Percentiles rank a stretch among this genome's conserved stretches.
These are phyloP conservation scores for Dicyrtomina minuta DNA, from an alignment of 2,888 invertebrate genomes.

Conservation along the genomic window DNA sequence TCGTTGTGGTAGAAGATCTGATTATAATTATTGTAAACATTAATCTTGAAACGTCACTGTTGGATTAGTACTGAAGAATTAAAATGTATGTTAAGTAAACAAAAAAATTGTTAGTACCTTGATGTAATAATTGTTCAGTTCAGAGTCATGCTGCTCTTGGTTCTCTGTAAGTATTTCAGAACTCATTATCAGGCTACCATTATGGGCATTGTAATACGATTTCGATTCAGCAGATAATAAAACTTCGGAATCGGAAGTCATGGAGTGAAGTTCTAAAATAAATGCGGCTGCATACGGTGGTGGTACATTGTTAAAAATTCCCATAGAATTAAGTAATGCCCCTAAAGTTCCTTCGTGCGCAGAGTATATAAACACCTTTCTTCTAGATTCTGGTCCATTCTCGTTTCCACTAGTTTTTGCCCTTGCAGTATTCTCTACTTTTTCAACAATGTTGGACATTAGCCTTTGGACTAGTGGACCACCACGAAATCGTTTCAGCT, in stretches of 20 bases:
- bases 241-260: background rate
- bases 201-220: too few species aligned
- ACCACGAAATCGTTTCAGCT: conserved; percentile 34
- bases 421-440: conserved; percentile 20
- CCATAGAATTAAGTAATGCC: conserved; percentile 38
- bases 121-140: conserved; percentile 1
- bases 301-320: conserved; percentile 33
- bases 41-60: too few species aligned
- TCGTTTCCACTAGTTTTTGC: too few species aligned
- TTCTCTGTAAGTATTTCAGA: too few species aligned
- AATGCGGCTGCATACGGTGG: conserved; percentile 37
- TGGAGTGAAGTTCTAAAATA: conserved; percentile 40
- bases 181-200: too few species aligned
- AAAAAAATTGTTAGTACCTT: too few species aligned
- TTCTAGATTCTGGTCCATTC: too few species aligned
- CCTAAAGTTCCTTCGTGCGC: conserved; percentile 21
- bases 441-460: conserved; percentile 35
- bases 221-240: background rate
- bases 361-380: background rate
- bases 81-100: too few species aligned
- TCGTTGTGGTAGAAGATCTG: conserved; percentile 39
- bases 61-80: too few species aligned
- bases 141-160: too few species aligned
- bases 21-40: background rate
- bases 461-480: conserved; percentile 33